Percentiles rank a stretch among this genome's conserved stretches.
Evolutionary conservation across 2,797 vertebrate genomes (phyloP).

Genomic region (Vespertilio murinus): DNA sequence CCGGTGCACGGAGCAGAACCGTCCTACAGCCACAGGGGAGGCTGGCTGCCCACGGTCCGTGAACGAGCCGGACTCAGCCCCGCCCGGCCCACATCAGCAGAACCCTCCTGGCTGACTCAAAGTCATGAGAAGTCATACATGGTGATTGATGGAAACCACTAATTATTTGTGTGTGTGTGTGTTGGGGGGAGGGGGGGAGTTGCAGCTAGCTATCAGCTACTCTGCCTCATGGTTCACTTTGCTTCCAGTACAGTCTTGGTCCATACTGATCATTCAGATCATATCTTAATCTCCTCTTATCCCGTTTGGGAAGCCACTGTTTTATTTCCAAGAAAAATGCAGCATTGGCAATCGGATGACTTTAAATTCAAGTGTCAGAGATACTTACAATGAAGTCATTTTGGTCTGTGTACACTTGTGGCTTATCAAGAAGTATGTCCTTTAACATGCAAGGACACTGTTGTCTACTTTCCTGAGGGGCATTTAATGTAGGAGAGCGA

Average conservation of each 20-base stretch:
- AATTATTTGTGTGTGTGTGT: background rate
- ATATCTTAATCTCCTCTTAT: background rate
- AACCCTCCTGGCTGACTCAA: background rate
- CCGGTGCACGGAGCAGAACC: background rate
- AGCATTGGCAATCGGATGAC: conserved; percentile 54
- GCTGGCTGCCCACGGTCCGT: background rate
- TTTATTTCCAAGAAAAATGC: conserved; percentile 30
- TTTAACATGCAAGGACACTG: conserved; percentile 81
- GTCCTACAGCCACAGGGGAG: background rate
- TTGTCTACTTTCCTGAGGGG: conserved; percentile 83
- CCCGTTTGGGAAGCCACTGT: background rate
- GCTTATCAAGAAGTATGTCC: conserved; percentile 73
- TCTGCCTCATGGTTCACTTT: background rate
- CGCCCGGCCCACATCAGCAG: background rate
- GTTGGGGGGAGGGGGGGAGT: background rate
- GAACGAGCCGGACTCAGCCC: background rate
- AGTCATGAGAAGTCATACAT: background rate
- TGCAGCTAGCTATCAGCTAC: background rate
- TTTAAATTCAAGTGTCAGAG: conserved; percentile 77
- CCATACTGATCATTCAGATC: background rate
- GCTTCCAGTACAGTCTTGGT: background rate
- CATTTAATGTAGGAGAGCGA: conserved; percentile 81
- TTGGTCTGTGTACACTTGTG: conserved; percentile 78
- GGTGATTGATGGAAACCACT: background rate
- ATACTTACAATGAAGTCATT: conserved; percentile 81